Base-by-base conservation (phyloP, 2,113 vertebrate species). In the Pygathrix nemaeus region DNA sequence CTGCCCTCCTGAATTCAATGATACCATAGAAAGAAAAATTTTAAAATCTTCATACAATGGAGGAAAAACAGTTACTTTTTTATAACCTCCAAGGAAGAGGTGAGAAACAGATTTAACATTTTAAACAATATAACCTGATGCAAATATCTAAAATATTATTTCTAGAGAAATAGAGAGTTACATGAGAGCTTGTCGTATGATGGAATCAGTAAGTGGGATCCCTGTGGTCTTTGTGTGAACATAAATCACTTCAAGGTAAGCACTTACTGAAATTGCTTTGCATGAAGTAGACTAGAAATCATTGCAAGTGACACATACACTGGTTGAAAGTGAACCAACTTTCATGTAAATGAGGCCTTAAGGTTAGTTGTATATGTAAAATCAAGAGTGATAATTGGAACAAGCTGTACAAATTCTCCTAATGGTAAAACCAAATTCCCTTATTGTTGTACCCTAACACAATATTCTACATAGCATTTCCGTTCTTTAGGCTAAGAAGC, bases 251-350 rank as follows among this genome's bases (percentile, higher is more conserved):
- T 90, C 81, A 90, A 80, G n/a, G 73, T 97, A 79, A 93, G 82
- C 97, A 97, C 96, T 97, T 97, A 97, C 78, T 91, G 57, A 97
- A 97, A 97, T 96, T 97, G 52, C 79, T 80, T 59, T 86, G 25
- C 81, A n/a, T 85, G 90, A 88, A 64, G 14, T 11, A 61, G 38
- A 20, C 83, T 78, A 93, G 88, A 97, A 97, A 97, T 94, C 68
- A 97, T 23, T 40, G 14, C 55, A 88, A 76, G 70, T 93, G 96
- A 87, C 85, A 88, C 13, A 55, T 43, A 94, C 76, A 52, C 52
- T 70, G 40, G 52, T 90, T 93, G n/a, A 81, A 90, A 92, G 48
- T 27, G 12, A 92, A 85, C 32, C 38, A 68, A 40, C 52, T 61
- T 90, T 21, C 66, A 70, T 73, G 80, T 92, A 93, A 87, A 85